Evolutionary conservation across 1,140 invertebrate genomes (phyloP).

Genomic region (Penaeus japonicus): DNA sequence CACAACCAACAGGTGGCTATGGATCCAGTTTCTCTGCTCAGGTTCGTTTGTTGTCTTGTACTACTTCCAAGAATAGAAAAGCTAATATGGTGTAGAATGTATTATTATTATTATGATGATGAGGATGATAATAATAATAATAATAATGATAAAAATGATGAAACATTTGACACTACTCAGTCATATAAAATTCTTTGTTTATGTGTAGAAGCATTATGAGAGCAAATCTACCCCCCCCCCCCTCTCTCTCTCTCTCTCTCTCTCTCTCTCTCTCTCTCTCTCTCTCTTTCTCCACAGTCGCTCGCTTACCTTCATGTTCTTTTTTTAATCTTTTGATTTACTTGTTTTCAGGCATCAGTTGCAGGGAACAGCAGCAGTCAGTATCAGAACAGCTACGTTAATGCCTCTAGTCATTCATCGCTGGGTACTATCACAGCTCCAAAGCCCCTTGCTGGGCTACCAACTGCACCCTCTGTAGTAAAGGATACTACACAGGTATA

Average conservation of each 20-base stretch:
- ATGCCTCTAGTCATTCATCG: constrained; percentile 52
- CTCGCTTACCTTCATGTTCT: not conserved
- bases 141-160: no score
- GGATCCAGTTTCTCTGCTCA: constrained; percentile 46
- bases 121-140: no score
- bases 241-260: not conserved
- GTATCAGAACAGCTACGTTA: constrained; percentile 53
- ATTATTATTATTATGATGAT: no score
- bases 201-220: no score
- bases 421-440: constrained; percentile 43
- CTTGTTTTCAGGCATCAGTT: constrained; percentile 29
- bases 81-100: no score
- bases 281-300: not conserved
- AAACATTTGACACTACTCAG: no score
- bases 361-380: constrained; percentile 46
- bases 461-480: constrained; percentile 20
- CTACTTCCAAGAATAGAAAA: no score
- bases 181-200: not conserved
- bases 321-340: not conserved
- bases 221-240: no score
- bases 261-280: not conserved
- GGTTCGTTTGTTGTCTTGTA: not conserved
- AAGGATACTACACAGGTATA: constrained; percentile 43
- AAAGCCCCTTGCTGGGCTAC: constrained; percentile 34
- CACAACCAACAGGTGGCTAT: constrained; percentile 38